Conservation (phyloP, 2,113 vertebrate genomes). For the Hydrolagus affinis region DNA sequence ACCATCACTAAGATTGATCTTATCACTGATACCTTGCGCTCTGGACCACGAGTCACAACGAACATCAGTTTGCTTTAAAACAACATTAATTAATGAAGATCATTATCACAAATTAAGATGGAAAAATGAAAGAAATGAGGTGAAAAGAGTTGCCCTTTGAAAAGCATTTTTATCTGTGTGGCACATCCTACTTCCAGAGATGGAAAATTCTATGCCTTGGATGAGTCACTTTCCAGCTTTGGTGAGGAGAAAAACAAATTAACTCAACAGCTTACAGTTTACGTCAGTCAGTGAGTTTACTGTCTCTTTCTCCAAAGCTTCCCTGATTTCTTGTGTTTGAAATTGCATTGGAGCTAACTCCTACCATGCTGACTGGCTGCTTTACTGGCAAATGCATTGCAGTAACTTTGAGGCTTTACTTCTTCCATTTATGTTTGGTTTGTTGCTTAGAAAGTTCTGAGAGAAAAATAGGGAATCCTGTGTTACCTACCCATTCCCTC, state of each 20-base stretch:
- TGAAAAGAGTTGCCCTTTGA: not conserved
- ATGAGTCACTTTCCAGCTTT: not conserved
- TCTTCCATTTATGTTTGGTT: too few relatives aligned
- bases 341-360: too few relatives aligned
- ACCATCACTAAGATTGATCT: not conserved
- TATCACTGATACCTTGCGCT: not conserved
- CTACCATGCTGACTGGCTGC: too few relatives aligned
- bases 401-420: too few relatives aligned
- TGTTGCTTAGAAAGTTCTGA: too few relatives aligned
- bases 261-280: not conserved
- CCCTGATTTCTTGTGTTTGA: not conserved
- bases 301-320: not conserved
- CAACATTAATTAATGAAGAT: not conserved
- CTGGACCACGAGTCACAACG: not conserved
- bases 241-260: not conserved
- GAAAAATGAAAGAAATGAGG: not conserved
- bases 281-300: not conserved
- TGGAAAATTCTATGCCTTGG: not conserved
- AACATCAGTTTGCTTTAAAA: not conserved
- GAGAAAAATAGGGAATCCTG: too few relatives aligned
- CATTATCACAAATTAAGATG: not conserved
- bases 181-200: not conserved
- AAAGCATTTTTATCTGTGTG: not conserved
- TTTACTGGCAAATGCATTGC: too few relatives aligned
- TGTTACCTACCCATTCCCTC: too few relatives aligned